Base-by-base conservation (phyloP, 2,113 vertebrate genomes). In the Pseudois nayaur region DNA sequence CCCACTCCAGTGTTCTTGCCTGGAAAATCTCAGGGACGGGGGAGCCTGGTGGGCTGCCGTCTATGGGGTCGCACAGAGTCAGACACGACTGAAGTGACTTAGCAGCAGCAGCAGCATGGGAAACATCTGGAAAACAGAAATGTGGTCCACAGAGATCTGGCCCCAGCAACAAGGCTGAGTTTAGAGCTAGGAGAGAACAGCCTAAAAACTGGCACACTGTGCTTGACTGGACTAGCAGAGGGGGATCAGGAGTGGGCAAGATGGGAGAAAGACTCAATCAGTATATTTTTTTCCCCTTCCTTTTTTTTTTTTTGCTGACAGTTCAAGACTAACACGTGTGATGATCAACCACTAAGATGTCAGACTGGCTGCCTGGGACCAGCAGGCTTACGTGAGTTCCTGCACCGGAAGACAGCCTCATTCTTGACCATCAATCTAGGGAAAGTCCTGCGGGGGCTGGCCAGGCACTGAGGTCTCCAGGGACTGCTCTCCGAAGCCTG, bases 231-330 rank as follows among this genome's bases (percentile, higher is more conserved):
- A 48, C 17, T 9, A 52, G 52, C 33, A 64, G 86, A 54, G 40
- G 16, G 15, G 1, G 1, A 6, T 21, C 8, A 4, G 29, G 52
- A 11, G 25, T 33, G 50, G 19, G 6, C 48, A 36, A 55, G 55
- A 25, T 17, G 2, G 7, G 36, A 86, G 78, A 45, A 12, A 23
- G 33, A 54, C 36, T 50, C 91, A 29, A 3, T 25, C 33, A 5
- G 5, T 23, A 2, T 62, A 11, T 45, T 43, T 7, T 31, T 25
- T 14, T 0, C 3, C 25, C 79, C 0, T 21, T 50, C 7, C 3
- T 1, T n/a, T 67, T n/a, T 19, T 33, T 82, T 36, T 60, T 57
- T 45, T 86, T 27, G 43, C 12, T 48, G 15, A 71, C 29, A 60
- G 45, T n/a, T 82, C 10, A 57, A 86, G 76, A 62, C n/a, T 43